Conservation (phyloP, 2,888 invertebrate species). For the Oxyscelio sp. region DNA sequence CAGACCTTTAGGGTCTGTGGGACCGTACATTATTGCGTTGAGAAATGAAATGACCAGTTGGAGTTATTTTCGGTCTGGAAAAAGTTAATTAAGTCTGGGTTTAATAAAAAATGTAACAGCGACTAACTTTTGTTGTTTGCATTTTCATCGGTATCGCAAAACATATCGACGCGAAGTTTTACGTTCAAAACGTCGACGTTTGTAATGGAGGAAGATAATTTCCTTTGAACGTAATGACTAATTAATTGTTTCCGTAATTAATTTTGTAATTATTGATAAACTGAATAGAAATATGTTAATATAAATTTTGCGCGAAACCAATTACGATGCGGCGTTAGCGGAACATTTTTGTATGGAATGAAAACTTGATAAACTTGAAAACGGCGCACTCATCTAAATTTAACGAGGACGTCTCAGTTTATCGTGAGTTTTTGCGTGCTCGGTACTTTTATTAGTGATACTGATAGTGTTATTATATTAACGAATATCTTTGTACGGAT, state of each 20-base stretch:
- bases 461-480: conserved; percentile 64
- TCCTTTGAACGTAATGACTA: neutral
- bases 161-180: too few species aligned
- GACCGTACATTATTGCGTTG: too few species aligned
- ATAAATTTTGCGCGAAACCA: conserved; percentile 2
- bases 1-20: too few species aligned
- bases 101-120: neutral
- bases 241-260: conserved; percentile 20
- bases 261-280: conserved; percentile 33
- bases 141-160: neutral
- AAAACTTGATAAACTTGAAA: conserved; percentile 63
- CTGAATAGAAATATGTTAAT: neutral
- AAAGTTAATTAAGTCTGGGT: too few species aligned
- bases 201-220: neutral
- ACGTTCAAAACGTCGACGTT: neutral
- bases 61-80: too few species aligned
- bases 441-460: conserved; percentile 64
- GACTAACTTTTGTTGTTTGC: conserved; percentile 2
- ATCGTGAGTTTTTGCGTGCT: conserved; percentile 64
- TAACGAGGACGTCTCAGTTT: conserved; percentile 62
- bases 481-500: conserved; percentile 38
- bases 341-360: conserved; percentile 41
- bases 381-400: conserved; percentile 67
- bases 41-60: too few species aligned
- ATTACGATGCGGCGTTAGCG: conserved; percentile 15